Percentiles rank a stretch among this genome's conserved stretches.
Evolutionary conservation across 1,140 invertebrate genomes (phyloP).

Genomic region (Drosophila elegans): DNA sequence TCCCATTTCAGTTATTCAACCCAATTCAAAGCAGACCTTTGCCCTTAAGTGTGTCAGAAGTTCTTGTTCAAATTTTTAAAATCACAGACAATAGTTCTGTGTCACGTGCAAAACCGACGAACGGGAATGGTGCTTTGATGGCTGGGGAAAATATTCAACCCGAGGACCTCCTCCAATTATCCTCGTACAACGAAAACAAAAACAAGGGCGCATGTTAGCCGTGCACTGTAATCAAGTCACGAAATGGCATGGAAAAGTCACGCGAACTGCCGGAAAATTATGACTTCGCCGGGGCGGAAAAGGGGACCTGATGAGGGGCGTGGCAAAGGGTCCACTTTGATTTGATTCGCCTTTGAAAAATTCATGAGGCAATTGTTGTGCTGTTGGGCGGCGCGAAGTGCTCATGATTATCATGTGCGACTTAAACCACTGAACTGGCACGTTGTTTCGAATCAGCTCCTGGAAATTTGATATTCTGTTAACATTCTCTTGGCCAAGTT

Average conservation of each 20-base stretch:
- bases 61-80: slow-evolving; percentile 51
- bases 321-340: slow-evolving; percentile 53
- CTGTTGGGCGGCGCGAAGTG: slow-evolving; percentile 59
- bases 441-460: slow-evolving; percentile 29
- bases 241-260: slow-evolving; percentile 72
- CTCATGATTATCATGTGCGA: slow-evolving; percentile 56
- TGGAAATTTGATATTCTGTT: slow-evolving; percentile 51
- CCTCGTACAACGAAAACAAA: slow-evolving; percentile 19
- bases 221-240: slow-evolving; percentile 71
- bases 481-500: slow-evolving; percentile 12
- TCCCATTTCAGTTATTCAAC: neutral
- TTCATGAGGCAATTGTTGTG: slow-evolving; percentile 70
- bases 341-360: slow-evolving; percentile 76
- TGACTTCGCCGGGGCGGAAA: slow-evolving; percentile 44
- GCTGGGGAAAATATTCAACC: slow-evolving; percentile 4
- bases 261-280: slow-evolving; percentile 76
- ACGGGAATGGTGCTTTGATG: slow-evolving; percentile 3
- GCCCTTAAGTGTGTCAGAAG: slow-evolving; percentile 34
- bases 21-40: neutral
- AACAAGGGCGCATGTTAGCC: slow-evolving; percentile 57
- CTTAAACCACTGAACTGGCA: slow-evolving; percentile 33
- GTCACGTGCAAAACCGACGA: slow-evolving; percentile 55
- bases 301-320: slow-evolving; percentile 34
- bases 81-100: slow-evolving; percentile 61
- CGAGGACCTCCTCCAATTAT: slow-evolving; percentile 22